phyloP scores from a whole-genome alignment of 2,113 vertebrate genomes.

The Megalops atlanticus region DNA sequence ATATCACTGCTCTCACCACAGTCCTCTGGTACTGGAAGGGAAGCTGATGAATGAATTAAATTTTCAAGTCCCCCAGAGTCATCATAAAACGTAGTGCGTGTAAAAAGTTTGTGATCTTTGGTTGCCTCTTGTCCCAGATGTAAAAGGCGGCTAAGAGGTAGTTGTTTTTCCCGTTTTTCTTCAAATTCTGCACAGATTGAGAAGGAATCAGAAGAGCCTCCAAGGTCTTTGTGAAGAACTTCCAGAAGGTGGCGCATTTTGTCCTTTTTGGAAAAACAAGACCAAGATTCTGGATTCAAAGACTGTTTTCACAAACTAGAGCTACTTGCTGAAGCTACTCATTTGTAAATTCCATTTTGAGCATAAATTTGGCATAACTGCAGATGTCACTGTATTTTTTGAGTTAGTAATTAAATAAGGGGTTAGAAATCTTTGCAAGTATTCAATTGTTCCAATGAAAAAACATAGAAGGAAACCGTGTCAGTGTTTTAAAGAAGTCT shows the following conservation, averaged over 20 bases:
- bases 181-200: slow-evolving; percentile 30
- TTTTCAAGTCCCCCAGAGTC: slow-evolving; percentile 17
- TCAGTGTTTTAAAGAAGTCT: neutral
- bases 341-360: no score
- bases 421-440: no score
- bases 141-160: slow-evolving; percentile 32
- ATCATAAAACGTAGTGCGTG: slow-evolving; percentile 39
- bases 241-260: slow-evolving; percentile 78
- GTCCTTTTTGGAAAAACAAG: slow-evolving; percentile 54
- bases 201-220: slow-evolving; percentile 45
- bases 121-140: slow-evolving; percentile 27
- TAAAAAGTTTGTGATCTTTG: slow-evolving; percentile 30
- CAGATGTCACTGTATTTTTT: no score
- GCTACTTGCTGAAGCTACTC: no score
- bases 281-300: neutral
- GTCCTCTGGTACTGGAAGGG: slow-evolving; percentile 23
- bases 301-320: neutral
- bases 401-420: no score
- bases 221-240: slow-evolving; percentile 64
- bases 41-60: slow-evolving; percentile 24
- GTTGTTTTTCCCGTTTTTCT: slow-evolving; percentile 30
- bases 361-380: no score
- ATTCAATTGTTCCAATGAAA: neutral
- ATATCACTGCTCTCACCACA: slow-evolving; percentile 35
- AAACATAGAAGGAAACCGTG: neutral